phyloP scores from a whole-genome alignment of 2,888 invertebrate genomes.

The Tricholauxania praeusta region DNA sequence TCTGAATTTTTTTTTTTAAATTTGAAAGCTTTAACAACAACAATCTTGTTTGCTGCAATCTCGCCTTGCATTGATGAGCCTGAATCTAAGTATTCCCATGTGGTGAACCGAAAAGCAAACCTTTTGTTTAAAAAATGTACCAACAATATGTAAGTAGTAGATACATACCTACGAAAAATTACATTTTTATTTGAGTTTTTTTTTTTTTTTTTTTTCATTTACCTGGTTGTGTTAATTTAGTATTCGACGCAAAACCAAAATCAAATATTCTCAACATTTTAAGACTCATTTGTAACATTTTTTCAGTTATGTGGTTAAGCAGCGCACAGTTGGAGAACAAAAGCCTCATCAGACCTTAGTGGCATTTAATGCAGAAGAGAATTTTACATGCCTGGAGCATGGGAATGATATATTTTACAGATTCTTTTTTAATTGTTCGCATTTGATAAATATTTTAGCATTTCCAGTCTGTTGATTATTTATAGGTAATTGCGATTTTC shows the following conservation, averaged over 20 bases:
- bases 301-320: conserved; percentile 7
- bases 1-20: no score
- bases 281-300: conserved; percentile 19
- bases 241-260: conserved; percentile 14
- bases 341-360: conserved; percentile 3
- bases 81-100: conserved; percentile 17
- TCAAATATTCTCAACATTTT: conserved; percentile 24
- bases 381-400: neutral
- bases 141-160: no score
- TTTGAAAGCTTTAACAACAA: no score
- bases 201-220: neutral
- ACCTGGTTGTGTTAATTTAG: conserved; percentile 21
- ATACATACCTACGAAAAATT: neutral
- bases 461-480: conserved; percentile 49
- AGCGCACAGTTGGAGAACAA: conserved; percentile 2
- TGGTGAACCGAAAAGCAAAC: conserved; percentile 2
- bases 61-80: no score
- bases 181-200: conserved; percentile 1
- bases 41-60: no score
- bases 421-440: conserved; percentile 15
- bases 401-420: conserved; percentile 9
- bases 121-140: neutral
- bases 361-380: neutral
- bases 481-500: conserved; percentile 46
- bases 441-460: conserved; percentile 46